Base-by-base conservation (phyloP, 2,888 invertebrate species). In the Rhingia rostrata region DNA sequence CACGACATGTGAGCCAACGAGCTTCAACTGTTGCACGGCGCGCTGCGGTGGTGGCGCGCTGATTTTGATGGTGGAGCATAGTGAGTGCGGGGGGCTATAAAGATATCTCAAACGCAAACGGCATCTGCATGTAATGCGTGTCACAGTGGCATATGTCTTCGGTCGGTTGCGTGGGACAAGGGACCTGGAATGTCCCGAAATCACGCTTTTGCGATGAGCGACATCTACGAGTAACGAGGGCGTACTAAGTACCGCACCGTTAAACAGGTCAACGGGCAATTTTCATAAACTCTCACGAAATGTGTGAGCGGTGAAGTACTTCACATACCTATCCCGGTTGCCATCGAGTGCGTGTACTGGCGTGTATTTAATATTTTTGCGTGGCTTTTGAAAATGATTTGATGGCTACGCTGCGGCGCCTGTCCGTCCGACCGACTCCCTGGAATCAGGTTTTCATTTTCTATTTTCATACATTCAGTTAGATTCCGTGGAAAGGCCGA, bases 1-100 rank as follows among this genome's bases (percentile, higher is more conserved):
- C 75, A 53, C 72, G 66, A 86, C 86, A 86, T 79, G 86, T 86
- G 86, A 79, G 74, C 78, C 77, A 81, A 84, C 80, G 70, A 72
- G 72, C 75, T 47, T 61, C 77, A 61, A 58, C 60, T 39, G 64
- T n/a, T 35, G 60, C 32, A 51, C 22, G 58, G 39, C 30, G 30
- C 9, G 22, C 43, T 9, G 30, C 9, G 47, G 12, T 37, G 43
- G 6, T 10, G 54, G 7, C 6, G 53, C 41, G 43, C 43, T 49
- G 51, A 22, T 39, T 43, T 2, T 22, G 49, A 49, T 49, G 6
- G 14, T 6, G 49, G 10, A 12, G 12, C 6, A 12, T n/a, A 45
- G 12, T 12, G 43, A 4, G 43, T 49, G 10, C 35, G 30, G 51
- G 39, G 14, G 51, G 12, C 49, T n/a, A 39, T 12, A 14, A 39